phyloP scores from a whole-genome alignment of 2,888 invertebrate genomes.

The Agrenia bidenticulata region DNA sequence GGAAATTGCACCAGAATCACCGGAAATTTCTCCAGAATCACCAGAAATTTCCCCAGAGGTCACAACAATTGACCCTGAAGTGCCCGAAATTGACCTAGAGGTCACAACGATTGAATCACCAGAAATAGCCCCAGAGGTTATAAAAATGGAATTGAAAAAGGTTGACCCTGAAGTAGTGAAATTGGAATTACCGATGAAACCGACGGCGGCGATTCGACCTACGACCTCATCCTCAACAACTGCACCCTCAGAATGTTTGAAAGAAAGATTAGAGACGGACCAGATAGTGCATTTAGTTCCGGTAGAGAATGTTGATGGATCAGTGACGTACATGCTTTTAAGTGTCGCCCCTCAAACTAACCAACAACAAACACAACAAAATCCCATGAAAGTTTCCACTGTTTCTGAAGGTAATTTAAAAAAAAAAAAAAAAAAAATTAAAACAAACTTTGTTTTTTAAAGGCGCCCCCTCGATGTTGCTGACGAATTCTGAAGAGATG shows the following conservation, averaged over 20 bases:
- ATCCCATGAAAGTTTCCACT: no score
- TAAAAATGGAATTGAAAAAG: no score
- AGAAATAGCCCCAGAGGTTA: not conserved
- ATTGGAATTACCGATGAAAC: no score
- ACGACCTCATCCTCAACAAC: not conserved
- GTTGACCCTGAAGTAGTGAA: no score
- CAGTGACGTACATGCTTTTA: constrained; percentile 44
- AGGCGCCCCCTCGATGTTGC: no score
- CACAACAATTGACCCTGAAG: not conserved
- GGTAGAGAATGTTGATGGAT: constrained; percentile 45
- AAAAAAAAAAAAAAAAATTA: no score
- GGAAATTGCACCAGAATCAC: not conserved
- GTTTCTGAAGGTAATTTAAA: no score
- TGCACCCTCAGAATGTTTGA: not conserved
- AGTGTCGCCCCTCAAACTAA: no score
- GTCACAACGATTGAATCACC: not conserved
- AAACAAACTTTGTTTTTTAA: no score
- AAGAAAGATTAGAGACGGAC: constrained; percentile 19
- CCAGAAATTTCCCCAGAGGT: not conserved
- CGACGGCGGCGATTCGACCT: constrained; percentile 3
- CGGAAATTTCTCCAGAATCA: not conserved
- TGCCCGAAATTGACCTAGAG: not conserved
- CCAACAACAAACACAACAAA: no score
- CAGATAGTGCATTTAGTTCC: constrained; percentile 48
- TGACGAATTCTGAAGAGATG: no score